phyloP scores from a whole-genome alignment of 2,888 invertebrate species.

The Leptinotarsa rubiginosa region DNA sequence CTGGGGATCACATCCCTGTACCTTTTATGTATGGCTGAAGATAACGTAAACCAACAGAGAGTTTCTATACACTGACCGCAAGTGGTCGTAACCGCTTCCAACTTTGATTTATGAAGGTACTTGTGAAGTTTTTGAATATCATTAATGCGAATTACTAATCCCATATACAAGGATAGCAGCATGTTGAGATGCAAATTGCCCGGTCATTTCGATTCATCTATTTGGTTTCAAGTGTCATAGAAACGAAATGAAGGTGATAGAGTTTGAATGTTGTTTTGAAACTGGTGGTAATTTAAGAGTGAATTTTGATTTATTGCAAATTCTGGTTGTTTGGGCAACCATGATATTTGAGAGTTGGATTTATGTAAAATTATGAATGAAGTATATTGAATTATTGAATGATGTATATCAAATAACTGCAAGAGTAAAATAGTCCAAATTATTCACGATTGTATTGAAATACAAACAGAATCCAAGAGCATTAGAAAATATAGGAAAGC shows the following conservation, averaged over 20 bases:
- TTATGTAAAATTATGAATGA: too few species aligned
- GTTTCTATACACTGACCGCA: not conserved
- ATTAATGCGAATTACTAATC: slow-evolving; percentile 8
- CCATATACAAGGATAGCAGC: not conserved
- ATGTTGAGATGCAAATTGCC: not conserved
- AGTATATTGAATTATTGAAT: too few species aligned
- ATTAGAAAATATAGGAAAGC: too few species aligned
- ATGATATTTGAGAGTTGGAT: too few species aligned
- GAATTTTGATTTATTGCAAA: not conserved
- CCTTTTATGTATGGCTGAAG: not conserved
- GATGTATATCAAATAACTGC: too few species aligned
- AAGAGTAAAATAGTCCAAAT: too few species aligned
- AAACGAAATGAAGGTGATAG: not conserved
- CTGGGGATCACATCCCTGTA: not conserved
- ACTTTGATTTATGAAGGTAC: slow-evolving; percentile 6
- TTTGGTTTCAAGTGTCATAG: not conserved
- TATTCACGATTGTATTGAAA: too few species aligned
- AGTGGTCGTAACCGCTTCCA: not conserved
- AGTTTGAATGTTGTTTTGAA: not conserved
- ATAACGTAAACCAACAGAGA: not conserved
- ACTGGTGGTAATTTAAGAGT: not conserved
- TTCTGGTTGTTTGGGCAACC: not conserved
- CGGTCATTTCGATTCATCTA: not conserved
- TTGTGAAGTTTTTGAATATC: slow-evolving; percentile 6
- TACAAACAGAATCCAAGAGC: too few species aligned